Evolutionary conservation across 2,797 vertebrate species (phyloP), one percentile per base, ranked within the genome.

Genomic region (Schizopygopsis malacanthus): DNA sequence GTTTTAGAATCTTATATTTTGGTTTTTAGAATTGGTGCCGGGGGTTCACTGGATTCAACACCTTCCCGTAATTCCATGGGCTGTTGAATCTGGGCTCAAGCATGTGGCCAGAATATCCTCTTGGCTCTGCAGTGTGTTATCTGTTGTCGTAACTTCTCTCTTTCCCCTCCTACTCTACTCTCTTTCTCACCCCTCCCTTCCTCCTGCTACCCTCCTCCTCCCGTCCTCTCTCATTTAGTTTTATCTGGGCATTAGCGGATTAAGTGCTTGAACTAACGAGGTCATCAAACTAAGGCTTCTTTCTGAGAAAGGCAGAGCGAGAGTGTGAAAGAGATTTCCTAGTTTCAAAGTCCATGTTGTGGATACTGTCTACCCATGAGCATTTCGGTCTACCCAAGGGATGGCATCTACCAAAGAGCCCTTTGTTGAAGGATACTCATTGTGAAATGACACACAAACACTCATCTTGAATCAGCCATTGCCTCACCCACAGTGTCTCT

Each of bases 231-330:
- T 93, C 92, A 77, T 94, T 94, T 95, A 94, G 94, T 95, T 95
- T 95, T 94, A 94, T 94, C 94, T 90, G 90, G 89, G 93, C 94
- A 95, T 95, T 95, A 95, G 93, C 94, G 94, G 95, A 95, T 95
- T 94, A 95, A 93, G 92, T 92, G 94, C 94, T 95, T 92, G 92
- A 93, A 92, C 94, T 95, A 95, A 95, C 93, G 93, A 94, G 95
- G 95, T 95, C 94, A 94, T 94, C 93, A 93, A 93, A 93, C 92
- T 91, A 88, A 87, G 91, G 91, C 89, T 88, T 92, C 92, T 91
- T 52, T 28, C 67, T 47, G 41, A 28, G 73, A 83, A 82, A 75
- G 28, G 86, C 90, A 87, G 77, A 87, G 84, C 39, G 80, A 63
- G 56, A 50, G 70, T 75, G 71, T 39, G 33, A 70, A 47, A 54